Conservation (phyloP, 2,113 vertebrate species). For the Pardalotus punctatus region DNA sequence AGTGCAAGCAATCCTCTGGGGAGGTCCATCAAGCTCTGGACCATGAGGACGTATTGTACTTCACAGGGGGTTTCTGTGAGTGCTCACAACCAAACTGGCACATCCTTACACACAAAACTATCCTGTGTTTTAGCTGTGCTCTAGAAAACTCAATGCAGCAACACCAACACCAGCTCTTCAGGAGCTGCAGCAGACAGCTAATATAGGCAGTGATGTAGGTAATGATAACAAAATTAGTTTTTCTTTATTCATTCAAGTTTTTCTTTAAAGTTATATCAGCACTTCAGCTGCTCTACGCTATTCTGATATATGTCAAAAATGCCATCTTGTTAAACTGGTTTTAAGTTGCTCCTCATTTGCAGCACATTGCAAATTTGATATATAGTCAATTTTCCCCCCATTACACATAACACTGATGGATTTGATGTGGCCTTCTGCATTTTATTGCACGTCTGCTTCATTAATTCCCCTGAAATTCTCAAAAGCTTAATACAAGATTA, state of each 20-base stretch:
- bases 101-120: background rate
- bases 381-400: background rate
- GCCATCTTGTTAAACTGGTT: background rate
- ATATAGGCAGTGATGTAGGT: background rate
- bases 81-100: background rate
- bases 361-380: background rate
- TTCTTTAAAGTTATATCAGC: background rate
- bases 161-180: background rate
- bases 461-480: background rate
- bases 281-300: background rate
- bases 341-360: background rate
- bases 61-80: background rate
- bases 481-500: background rate
- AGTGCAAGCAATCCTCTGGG: background rate
- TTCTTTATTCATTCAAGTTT: background rate
- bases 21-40: too few species aligned
- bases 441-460: background rate
- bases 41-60: fast-evolving
- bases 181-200: background rate
- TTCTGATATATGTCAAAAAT: background rate
- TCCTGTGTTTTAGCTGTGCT: background rate
- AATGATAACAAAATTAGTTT: background rate
- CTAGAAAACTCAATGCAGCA: background rate
- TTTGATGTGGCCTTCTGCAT: background rate
- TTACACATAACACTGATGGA: background rate